phyloP scores from a whole-genome alignment of 30 jellyfish, hydroid and myxozoan species.

The Cassiopea xamachana region DNA sequence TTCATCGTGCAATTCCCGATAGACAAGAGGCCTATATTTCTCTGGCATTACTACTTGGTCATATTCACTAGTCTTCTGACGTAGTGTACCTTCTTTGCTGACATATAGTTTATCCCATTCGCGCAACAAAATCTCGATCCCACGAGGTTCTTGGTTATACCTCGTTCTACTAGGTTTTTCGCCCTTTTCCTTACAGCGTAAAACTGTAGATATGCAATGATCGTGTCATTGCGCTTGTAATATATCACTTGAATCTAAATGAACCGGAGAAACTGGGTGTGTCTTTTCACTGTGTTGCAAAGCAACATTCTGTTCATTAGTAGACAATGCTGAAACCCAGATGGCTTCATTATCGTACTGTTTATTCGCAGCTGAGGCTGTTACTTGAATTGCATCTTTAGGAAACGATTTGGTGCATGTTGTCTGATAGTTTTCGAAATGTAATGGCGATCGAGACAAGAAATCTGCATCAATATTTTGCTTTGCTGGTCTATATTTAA shows the following conservation, averaged over 20 bases:
- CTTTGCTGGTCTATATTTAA: constrained; percentile 56
- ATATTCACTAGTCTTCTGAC: constrained; percentile 37
- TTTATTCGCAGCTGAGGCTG: constrained; percentile 42
- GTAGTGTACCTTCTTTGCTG: constrained; percentile 42
- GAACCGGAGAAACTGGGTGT: not conserved
- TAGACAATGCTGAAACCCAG: constrained; percentile 34
- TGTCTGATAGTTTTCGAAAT: constrained; percentile 24
- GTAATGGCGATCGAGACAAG: constrained; percentile 53
- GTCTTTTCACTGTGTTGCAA: not conserved
- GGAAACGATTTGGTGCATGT: constrained; percentile 16
- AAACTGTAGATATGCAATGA: constrained; percentile 18
- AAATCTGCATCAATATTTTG: constrained; percentile 53
- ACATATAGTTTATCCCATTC: constrained; percentile 54
- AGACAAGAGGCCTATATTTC: constrained; percentile 24
- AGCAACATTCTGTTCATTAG: constrained; percentile 4
- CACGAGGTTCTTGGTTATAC: not conserved
- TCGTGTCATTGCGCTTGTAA: constrained; percentile 52
- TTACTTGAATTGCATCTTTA: constrained; percentile 60
- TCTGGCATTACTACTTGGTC: constrained; percentile 53
- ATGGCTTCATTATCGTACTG: not conserved
- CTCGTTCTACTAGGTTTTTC: constrained; percentile 13
- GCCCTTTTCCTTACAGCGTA: constrained; percentile 29
- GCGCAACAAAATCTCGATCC: constrained; percentile 24
- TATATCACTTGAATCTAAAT: not conserved
- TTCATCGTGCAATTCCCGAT: constrained; percentile 51